These are phyloP conservation scores for Aegotheles bennettii DNA, from an alignment of 2,113 vertebrate species.

Conservation along the genomic window DNA sequence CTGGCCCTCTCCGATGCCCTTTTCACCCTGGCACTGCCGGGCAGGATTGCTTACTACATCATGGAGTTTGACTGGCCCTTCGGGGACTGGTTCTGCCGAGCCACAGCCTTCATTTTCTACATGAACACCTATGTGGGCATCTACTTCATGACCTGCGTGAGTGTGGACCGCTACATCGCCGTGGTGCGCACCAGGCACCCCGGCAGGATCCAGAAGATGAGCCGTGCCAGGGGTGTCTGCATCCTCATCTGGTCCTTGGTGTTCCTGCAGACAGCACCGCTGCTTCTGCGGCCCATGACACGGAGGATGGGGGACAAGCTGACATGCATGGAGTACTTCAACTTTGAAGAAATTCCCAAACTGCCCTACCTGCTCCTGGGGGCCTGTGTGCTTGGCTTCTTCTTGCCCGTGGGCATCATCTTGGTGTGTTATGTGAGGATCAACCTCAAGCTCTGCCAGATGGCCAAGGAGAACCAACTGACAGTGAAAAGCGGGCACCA, in stretches of 20 bases:
- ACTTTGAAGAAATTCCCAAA: conserved; percentile 61
- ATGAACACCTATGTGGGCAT: conserved; percentile 83
- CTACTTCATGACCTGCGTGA: conserved; percentile 85
- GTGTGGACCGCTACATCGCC: conserved; percentile 81
- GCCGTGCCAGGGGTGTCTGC: conserved; percentile 69
- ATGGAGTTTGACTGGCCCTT: conserved; percentile 83
- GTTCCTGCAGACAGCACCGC: conserved; percentile 66
- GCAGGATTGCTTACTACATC: conserved; percentile 79
- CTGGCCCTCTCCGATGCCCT: conserved; percentile 81
- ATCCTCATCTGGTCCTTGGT: conserved; percentile 76
- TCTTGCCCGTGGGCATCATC: conserved; percentile 74
- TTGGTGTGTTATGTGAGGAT: conserved; percentile 78
- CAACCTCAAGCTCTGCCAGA: conserved; percentile 75
- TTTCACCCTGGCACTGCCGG: conserved; percentile 78
- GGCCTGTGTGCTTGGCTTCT: conserved; percentile 77
- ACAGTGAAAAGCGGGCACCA: conserved; percentile 60
- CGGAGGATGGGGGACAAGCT: conserved; percentile 43
- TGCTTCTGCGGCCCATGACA: conserved; percentile 73
- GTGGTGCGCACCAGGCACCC: conserved; percentile 76
- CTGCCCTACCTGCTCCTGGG: conserved; percentile 74
- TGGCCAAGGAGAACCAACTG: conserved; percentile 70
- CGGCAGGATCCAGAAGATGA: conserved; percentile 52
- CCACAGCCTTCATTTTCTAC: conserved; percentile 78
- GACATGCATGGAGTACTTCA: conserved; percentile 84
- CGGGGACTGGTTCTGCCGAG: conserved; percentile 76